Evolutionary conservation across 2,113 vertebrate genomes (phyloP).

Genomic region (Phylloscopus whistleri): DNA sequence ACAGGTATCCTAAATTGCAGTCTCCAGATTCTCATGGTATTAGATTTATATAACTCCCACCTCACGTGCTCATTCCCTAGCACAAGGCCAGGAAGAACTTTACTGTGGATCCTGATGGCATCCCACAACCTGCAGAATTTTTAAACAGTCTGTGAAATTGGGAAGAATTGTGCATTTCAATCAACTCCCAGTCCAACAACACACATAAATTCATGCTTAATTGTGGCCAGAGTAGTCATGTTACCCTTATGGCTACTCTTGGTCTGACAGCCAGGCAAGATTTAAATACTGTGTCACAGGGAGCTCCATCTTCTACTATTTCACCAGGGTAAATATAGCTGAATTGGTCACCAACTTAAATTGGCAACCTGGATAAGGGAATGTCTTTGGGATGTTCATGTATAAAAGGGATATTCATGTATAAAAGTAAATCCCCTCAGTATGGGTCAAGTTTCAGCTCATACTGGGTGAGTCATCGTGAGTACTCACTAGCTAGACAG

Average conservation of each 20-base stretch:
- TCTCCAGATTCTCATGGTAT: background rate
- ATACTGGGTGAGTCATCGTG: background rate
- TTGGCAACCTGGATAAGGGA: background rate
- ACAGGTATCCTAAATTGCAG: background rate
- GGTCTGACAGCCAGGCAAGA: background rate
- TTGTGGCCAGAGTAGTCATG: background rate
- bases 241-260: background rate
- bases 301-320: background rate
- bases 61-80: background rate
- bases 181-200: background rate
- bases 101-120: background rate
- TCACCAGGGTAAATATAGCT: background rate
- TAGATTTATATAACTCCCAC: background rate
- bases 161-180: background rate
- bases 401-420: background rate
- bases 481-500: background rate
- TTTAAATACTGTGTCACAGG: background rate
- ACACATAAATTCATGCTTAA: background rate
- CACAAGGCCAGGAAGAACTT: background rate
- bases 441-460: background rate
- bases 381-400: rapidly evolving
- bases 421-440: background rate
- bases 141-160: background rate
- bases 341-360: background rate
- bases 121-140: background rate